Evolutionary conservation across 1,140 invertebrate species (phyloP), one percentile per base, ranked within the genome.

Genomic region (Conopomorpha cramerella): DNA sequence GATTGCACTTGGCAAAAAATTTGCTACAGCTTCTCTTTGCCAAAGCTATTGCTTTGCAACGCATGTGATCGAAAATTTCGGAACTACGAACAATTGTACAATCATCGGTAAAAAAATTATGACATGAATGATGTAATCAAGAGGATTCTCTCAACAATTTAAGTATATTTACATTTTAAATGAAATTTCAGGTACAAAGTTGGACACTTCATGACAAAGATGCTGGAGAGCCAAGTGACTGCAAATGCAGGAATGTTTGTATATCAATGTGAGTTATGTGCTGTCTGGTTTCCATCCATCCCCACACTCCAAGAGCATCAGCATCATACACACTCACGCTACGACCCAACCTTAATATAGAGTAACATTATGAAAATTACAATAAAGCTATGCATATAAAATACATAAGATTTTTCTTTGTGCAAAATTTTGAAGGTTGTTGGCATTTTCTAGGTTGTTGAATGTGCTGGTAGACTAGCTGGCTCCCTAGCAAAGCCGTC

Each of bases 51-150:
- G 25, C 48, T 73, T 1, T 78, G 74, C 39, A 76, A 74, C 49
- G 48, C 53, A 19, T 78, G 74, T 47, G 67, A 77, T 39, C 51
- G 66, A n/a, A 76, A 74, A 39, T 78, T 78, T 41, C 52, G 55
- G 32, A 71, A 62, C 32, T 72, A 76, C 41, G 66, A 78, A 23
- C 68, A 73, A 36, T 43, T 78, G 10, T 78, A 78, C 40, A 67
- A 58, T 40, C 74, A 78, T 43, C 64, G 71, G 74, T 74, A 46
- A 41, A 32, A 30, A 12, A 35, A 30, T n/a, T 36, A 32, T 25
- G 23, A 7, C 6, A 25, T 7, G 30, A 8, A 2, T 19, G 16
- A 19, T 14, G 6, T n/a, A 16, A 10, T 12, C 33, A 7, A 30
- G 15, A 11, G 10, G 2, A 35, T 35, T 30, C 2, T 18, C 16